Conservation (phyloP, 2,113 vertebrate species). For the Cyanocitta stelleri region DNA sequence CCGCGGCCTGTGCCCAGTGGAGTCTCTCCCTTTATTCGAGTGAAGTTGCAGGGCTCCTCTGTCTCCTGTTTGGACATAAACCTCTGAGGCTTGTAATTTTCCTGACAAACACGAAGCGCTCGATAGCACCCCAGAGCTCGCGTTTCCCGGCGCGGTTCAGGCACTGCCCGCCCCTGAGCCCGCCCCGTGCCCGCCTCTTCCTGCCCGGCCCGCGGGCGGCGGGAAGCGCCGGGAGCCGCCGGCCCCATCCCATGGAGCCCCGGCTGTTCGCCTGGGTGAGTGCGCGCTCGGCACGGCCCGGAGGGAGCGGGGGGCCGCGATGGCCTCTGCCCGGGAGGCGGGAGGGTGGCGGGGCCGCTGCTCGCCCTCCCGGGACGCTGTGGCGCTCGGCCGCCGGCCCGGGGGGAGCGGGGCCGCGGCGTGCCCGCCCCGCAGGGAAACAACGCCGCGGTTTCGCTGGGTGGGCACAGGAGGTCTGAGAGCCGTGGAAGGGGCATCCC, state of each 20-base stretch:
- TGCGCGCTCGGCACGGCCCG: not conserved
- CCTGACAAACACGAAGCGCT: accelerated
- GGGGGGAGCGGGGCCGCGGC: not conserved
- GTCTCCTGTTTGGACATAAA: not conserved
- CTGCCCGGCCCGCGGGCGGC: not conserved
- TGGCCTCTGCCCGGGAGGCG: not conserved
- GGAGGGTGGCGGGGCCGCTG: not conserved
- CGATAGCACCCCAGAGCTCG: too few relatives aligned
- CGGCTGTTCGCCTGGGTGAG: not conserved
- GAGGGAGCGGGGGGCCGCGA: too few relatives aligned
- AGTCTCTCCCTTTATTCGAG: too few relatives aligned
- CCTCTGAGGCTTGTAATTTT: accelerated
- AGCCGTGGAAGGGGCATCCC: accelerated
- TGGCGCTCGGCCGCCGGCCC: not conserved
- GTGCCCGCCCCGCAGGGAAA: too few relatives aligned
- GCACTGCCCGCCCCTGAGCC: accelerated
- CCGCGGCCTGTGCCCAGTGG: accelerated
- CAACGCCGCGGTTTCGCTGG: not conserved
- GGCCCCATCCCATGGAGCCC: not conserved
- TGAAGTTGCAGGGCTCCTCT: too few relatives aligned
- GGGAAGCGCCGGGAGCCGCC: not conserved
- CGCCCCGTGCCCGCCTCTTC: not conserved
- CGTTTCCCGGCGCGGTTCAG: accelerated
- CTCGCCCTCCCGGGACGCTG: not conserved
- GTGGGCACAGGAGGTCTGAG: accelerated